A percentile compares a stretch with the other conserved stretches of the same genome.
These are phyloP conservation scores for Ylistrum balloti DNA, from an alignment of 1,140 invertebrate genomes.

Conservation along the genomic window DNA sequence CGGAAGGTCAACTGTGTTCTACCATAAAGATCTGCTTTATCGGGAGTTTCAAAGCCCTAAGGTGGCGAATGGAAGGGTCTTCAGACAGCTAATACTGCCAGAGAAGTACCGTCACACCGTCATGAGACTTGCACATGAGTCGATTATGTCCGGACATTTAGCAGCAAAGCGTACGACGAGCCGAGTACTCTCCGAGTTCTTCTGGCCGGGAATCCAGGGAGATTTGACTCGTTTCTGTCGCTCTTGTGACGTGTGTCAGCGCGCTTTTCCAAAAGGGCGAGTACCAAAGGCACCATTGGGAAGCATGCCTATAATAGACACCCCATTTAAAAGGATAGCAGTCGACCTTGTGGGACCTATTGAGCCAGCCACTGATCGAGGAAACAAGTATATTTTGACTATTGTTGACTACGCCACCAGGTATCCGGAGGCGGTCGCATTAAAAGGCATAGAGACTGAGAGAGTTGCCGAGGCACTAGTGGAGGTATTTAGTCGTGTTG, in stretches of 20 bases:
- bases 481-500: too few relatives aligned
- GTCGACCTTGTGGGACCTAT: too few relatives aligned
- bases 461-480: too few relatives aligned
- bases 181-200: constrained; percentile 60
- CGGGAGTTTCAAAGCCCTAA: constrained; percentile 35
- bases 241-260: constrained; percentile 54
- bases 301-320: too few relatives aligned
- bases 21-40: constrained; percentile 8
- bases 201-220: constrained; percentile 60
- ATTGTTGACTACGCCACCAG: too few relatives aligned
- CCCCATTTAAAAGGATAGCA: too few relatives aligned
- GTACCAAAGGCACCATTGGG: too few relatives aligned
- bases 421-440: too few relatives aligned
- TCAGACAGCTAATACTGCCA: constrained; percentile 45
- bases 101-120: constrained; percentile 43
- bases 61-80: background rate
- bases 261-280: background rate
- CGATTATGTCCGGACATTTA: constrained; percentile 60
- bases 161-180: constrained; percentile 50
- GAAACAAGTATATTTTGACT: too few relatives aligned
- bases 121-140: constrained; percentile 62
- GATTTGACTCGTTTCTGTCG: constrained; percentile 52
- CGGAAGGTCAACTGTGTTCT: too few relatives aligned
- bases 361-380: too few relatives aligned
- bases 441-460: too few relatives aligned